These are phyloP conservation scores for Oppia nitens DNA, from an alignment of 1,140 invertebrate species.

Conservation along the genomic window DNA sequence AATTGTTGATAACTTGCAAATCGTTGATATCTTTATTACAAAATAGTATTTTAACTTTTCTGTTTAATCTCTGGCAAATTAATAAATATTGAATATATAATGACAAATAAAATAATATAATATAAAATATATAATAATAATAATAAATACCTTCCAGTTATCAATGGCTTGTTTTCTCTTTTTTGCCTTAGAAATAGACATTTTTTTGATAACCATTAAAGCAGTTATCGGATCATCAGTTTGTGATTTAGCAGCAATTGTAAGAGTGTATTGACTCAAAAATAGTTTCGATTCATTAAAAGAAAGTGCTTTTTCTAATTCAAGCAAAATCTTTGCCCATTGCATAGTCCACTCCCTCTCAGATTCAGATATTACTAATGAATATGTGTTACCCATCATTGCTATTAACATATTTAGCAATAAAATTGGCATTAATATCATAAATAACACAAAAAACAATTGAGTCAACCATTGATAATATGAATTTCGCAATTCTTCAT, in stretches of 20 bases:
- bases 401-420: constrained; percentile 93
- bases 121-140: constrained; percentile 25
- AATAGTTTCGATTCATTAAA: constrained; percentile 71
- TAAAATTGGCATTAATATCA: constrained; percentile 90
- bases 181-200: constrained; percentile 84
- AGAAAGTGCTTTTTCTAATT: constrained; percentile 75
- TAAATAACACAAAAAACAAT: constrained; percentile 86
- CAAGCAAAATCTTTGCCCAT: constrained; percentile 97
- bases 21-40: not conserved
- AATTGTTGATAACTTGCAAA: too few relatives aligned
- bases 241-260: constrained; percentile 29
- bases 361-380: constrained; percentile 89
- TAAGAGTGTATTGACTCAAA: constrained; percentile 80
- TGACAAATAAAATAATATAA: not conserved
- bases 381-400: constrained; percentile 98
- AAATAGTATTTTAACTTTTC: not conserved
- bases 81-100: not conserved
- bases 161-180: constrained; percentile 86
- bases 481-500: constrained; percentile 67
- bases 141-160: constrained; percentile 76
- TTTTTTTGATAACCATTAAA: constrained; percentile 94
- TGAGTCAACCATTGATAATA: constrained; percentile 80
- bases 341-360: constrained; percentile 93
- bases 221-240: constrained; percentile 35
- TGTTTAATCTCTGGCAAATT: not conserved